These are phyloP conservation scores for Apodemia duryi DNA, from an alignment of 2,888 invertebrate genomes.

Conservation along the genomic window DNA sequence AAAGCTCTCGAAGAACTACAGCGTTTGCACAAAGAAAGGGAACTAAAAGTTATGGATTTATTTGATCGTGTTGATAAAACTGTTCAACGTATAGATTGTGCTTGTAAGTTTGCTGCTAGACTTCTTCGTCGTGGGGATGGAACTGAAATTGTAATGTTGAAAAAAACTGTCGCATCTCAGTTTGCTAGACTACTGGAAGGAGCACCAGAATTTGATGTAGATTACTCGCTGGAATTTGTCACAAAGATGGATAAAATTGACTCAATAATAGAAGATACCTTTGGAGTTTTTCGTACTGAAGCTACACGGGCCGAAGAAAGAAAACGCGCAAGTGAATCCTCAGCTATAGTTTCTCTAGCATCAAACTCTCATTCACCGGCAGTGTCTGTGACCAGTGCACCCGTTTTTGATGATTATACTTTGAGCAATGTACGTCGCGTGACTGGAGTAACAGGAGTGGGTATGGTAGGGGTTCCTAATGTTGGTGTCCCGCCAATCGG, in stretches of 20 bases:
- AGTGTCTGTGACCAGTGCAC: conserved; percentile 81
- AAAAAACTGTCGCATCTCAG: conserved; percentile 88
- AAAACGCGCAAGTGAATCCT: conserved; percentile 69
- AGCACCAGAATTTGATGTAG: conserved; percentile 89
- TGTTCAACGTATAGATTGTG: conserved; percentile 90
- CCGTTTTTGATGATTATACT: conserved; percentile 87
- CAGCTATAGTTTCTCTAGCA: conserved; percentile 60
- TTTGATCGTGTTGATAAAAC: conserved; percentile 91
- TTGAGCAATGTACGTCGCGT: conserved; percentile 74
- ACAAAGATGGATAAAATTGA: conserved; percentile 90
- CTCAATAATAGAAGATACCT: conserved; percentile 83
- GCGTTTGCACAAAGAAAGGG: conserved; percentile 89
- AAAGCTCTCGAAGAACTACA: conserved; percentile 86
- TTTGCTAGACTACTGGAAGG: conserved; percentile 88
- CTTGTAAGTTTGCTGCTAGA: conserved; percentile 90
- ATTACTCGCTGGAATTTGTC: conserved; percentile 89
- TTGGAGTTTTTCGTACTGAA: conserved; percentile 87
- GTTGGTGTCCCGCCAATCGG: conserved; percentile 44
- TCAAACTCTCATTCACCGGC: conserved; percentile 70
- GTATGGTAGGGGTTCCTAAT: conserved; percentile 41
- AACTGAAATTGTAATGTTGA: conserved; percentile 90
- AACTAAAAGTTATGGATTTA: conserved; percentile 93
- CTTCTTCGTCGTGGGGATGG: conserved; percentile 91
- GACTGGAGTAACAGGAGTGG: conserved; percentile 39
- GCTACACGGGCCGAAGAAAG: conserved; percentile 77